Base-by-base conservation (phyloP, 1,140 invertebrate genomes). In the Philaenus spumarius region DNA sequence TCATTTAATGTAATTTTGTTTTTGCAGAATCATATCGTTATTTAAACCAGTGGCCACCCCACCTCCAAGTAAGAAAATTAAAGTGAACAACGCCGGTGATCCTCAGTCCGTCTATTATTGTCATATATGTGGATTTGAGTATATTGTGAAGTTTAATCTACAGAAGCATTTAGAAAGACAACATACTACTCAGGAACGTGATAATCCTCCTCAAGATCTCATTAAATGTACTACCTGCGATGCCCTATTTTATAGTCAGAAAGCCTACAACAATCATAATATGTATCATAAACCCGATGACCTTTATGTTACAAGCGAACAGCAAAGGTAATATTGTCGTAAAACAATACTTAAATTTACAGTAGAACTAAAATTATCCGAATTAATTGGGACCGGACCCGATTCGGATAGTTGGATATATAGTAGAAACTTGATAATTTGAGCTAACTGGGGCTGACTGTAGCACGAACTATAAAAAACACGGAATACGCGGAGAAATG, bases 81-180 rank as follows among this genome's bases (percentile, higher is more conserved):
- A 75, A 65, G 66, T 80, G 9, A 80, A 80, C 60, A 78, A 78
- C 34, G 77, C 77, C 60, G 77, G 78, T 12, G 78, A 80, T 59
- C 72, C 79, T 7, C 64, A 82, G 40, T 78, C 77, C 57, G 77
- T 83, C 19, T 84, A 82, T 59, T 85, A 84, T 68, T 85, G 83
- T 63, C 77, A 83, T 62, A 75, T 85, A 37, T 85, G 83, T 71
- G 83, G 83, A 5, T 78, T 77, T 50, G 82, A 85, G 65, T 84
- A 84, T 66, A 76, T 83, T 26, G 75, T 83, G 39, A 85, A 85
- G 70, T 83, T 82, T 54, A 85, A 85, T 71, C 72, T 85, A 59
- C 78, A 77, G 74, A 81, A 80, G 68, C 83, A 85, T 68, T 73
- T 84, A 58, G 73, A 74, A 60, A 75, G 78, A 60, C 77, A 79